Evolutionary conservation across 2,797 vertebrate genomes (phyloP), one percentile per base, ranked within the genome.

Genomic region (Melanotaenia trifasciata): DNA sequence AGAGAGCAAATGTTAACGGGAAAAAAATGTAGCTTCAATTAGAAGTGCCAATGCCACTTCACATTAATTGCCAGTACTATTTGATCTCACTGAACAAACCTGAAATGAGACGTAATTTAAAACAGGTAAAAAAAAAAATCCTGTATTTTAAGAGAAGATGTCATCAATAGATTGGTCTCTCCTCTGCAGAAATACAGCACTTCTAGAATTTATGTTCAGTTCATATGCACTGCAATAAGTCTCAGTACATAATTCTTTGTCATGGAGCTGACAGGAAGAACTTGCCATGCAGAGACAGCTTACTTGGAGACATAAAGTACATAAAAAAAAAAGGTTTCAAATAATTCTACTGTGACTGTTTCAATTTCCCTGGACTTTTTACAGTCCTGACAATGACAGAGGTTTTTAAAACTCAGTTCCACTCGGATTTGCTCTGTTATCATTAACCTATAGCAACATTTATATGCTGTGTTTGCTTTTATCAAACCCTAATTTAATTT

Each of bases 281-380:
- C 72, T 61, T 76, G 7, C 30, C 6, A 58, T 26, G 35, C 28
- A 38, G 33, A 9, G 33, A 63, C n/a, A 74, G 38, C 14, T 58
- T 20, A 53, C 36, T 65, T 24, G 4, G 26, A 78, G 40, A 59
- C 30, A 38, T 1, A 38, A 6, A 40, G 43, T 28, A 10, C 57
- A 32, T 64, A 3, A 5, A 70, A 62, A 5, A 70, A 62, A 54
- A 22, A 43, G 36, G 24, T 68, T 79, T 65, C 2, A 28, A 76
- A 61, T 64, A 3, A 43, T 70, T 70, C 67, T 53, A 50, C 43
- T 50, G 51, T 54, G 51, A 54, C 51, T 54, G 51, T 28, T 54
- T 54, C 24, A 26, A 53, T 53, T 53, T 53, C 22, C 24, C 14
- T 26, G 24, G 11, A 54, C 51, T 54, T 54, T 12, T 24, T 54